phyloP scores from a whole-genome alignment of 2,888 invertebrate species.

The Synergus gifuensis region DNA sequence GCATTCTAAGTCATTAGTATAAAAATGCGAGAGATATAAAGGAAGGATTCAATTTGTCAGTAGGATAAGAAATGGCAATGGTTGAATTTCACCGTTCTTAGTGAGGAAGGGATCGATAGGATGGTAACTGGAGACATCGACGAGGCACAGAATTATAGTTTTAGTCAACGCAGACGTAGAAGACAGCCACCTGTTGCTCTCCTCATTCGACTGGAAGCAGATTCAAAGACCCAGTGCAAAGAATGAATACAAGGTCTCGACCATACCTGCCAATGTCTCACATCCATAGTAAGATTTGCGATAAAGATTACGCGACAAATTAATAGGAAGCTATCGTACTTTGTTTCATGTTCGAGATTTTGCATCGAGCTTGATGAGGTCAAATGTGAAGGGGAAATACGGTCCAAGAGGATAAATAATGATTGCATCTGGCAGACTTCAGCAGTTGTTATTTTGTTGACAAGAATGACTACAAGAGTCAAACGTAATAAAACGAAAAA shows the following conservation, averaged over 20 bases:
- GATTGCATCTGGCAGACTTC: no score
- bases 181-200: slow-evolving; percentile 55
- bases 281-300: slow-evolving; percentile 64
- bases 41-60: background rate
- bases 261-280: slow-evolving; percentile 65
- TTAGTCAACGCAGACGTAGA: background rate
- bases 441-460: no score
- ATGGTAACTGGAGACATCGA: background rate
- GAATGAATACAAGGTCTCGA: slow-evolving; percentile 53
- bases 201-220: slow-evolving; percentile 46
- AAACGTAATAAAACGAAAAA: background rate
- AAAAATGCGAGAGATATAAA: background rate
- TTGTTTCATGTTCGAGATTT: slow-evolving; percentile 21
- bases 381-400: slow-evolving; percentile 2
- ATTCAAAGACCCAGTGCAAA: slow-evolving; percentile 47
- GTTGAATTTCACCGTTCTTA: background rate
- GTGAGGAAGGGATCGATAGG: background rate
- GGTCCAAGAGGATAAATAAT: background rate
- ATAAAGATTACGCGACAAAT: slow-evolving; percentile 65
- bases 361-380: background rate
- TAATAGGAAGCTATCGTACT: slow-evolving; percentile 60
- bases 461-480: no score
- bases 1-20: slow-evolving; percentile 46
- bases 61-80: background rate
- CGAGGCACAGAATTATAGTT: background rate